phyloP scores from a whole-genome alignment of 2,888 invertebrate species.

The Junonia oenone region DNA sequence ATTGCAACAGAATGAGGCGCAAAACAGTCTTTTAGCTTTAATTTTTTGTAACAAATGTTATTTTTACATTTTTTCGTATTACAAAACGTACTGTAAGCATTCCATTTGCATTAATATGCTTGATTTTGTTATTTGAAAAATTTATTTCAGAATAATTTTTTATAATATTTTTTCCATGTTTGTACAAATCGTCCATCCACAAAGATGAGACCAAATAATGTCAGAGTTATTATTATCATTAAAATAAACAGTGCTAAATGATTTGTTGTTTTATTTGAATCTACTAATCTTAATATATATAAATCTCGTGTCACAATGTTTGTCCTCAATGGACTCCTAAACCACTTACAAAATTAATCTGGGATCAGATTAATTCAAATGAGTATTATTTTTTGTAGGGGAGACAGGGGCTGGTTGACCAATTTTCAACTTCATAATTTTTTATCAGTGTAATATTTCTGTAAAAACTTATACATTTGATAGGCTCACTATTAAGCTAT shows the following conservation, averaged over 20 bases:
- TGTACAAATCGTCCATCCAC: slow-evolving; percentile 2
- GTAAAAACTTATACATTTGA: too few species aligned
- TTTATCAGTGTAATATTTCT: too few species aligned
- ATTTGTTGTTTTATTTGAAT: neutral
- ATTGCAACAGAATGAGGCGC: neutral
- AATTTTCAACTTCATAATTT: too few species aligned
- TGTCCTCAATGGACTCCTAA: too few species aligned
- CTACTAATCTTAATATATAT: too few species aligned
- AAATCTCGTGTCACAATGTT: too few species aligned
- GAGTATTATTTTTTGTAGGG: too few species aligned
- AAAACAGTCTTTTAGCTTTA: neutral
- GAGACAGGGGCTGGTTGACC: too few species aligned
- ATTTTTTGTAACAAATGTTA: neutral
- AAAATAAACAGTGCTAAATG: neutral
- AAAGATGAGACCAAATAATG: slow-evolving; percentile 11
- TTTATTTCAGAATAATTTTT: neutral
- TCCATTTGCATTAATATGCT: neutral
- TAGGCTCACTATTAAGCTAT: too few species aligned
- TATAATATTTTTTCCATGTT: neutral
- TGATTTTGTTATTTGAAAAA: neutral
- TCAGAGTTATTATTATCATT: slow-evolving; percentile 1
- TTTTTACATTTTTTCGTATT: neutral
- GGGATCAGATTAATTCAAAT: too few species aligned
- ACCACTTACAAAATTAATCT: too few species aligned
- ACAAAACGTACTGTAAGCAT: neutral